Evolutionary conservation across 2,888 invertebrate species (phyloP), one percentile per base, ranked within the genome.

Genomic region (Pyrocoelia pectoralis): DNA sequence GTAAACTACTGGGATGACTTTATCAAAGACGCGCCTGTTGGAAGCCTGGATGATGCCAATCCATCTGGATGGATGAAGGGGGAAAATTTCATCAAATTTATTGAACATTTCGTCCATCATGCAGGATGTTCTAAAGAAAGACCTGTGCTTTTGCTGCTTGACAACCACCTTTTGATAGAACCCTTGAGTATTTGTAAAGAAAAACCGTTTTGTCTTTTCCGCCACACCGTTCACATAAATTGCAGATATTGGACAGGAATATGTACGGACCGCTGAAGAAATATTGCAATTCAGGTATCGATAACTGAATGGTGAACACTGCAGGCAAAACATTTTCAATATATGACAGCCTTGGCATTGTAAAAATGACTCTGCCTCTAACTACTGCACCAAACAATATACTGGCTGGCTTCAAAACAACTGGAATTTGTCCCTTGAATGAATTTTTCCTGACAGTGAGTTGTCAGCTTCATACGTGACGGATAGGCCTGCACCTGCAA

Each of bases 11-110:
- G n/a, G 24, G 60, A 65, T 56, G 58, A 63, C 55, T 68, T 69
- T 46, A 19, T 68, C n/a, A 55, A 56, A 56, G 58, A 57, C 48
- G 65, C 55, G 29, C 69, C 69, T 24, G 33, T 50, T 1, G 73
- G 73, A 33, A 60, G 56, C 13, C 51, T 46, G 19, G 72, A 70
- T 13, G 59, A 51, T 52, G 70, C 65, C n/a, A 70, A 70, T 70
- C 50, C 58, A 12, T 70, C 69, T 19, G 72, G 73, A 6, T 73
- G 70, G 70, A 74, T 73, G 71, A 69, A 51, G 12, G 68, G 52
- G 41, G 64, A 64, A 12, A 19, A 62, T 48, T 71, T 71, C 61
- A 19, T 60, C 14, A 52, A 56, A 28, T 69, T 58, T 56, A 41
- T 65, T 9, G 52, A 61, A 54, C 68, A 73, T 64, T 73, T 72